Evolutionary conservation across 2,113 vertebrate genomes (phyloP), one percentile per base, ranked within the genome.

Genomic region (Mugil cephalus): DNA sequence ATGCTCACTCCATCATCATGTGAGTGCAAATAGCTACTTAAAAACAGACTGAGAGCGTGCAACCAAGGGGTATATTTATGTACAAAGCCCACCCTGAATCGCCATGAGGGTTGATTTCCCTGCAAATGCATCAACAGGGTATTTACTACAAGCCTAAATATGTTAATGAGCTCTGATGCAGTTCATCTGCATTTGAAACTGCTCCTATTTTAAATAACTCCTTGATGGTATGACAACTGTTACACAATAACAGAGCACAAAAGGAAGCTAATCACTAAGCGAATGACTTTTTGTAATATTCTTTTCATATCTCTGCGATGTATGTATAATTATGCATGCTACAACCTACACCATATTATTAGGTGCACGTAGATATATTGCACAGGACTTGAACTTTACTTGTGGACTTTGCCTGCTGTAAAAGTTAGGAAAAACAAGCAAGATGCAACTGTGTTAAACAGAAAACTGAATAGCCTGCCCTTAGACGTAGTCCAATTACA

Each of bases 1-100:
- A 60, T 42, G 13, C 54, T 64, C 46, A 61, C 10, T 53, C 54
- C 40, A 8, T 76, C 61, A 66, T 58, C 40, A 24, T 66, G 56
- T 46, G 60, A 66, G 43, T 47, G 40, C 48, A 51, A 63, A 55
- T 48, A 14, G 36, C 13, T 15, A 19, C 60, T 55, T 59, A 18
- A 42, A 19, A 54, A 35, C 42, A 60, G 39, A n/a, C 3, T 8
- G 51, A 55, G 36, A 69, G 21, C 36, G 18, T 42, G 13, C 11
- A 52, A 46, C 55, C 39, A 18, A 38, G 34, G 3, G 4, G 12
- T 36, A 40, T 43, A 43, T 61, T 69, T 46, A 30, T 30, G 24
- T 30, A 42, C 40, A 11, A 2, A 17, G 17, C 10, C 39, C 10
- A 34, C n/a, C 11, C 36, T 39, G 51, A 42, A 42, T 52, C 19